Conservation (phyloP, 2,888 invertebrate species). For the Pelosia muscerda region DNA sequence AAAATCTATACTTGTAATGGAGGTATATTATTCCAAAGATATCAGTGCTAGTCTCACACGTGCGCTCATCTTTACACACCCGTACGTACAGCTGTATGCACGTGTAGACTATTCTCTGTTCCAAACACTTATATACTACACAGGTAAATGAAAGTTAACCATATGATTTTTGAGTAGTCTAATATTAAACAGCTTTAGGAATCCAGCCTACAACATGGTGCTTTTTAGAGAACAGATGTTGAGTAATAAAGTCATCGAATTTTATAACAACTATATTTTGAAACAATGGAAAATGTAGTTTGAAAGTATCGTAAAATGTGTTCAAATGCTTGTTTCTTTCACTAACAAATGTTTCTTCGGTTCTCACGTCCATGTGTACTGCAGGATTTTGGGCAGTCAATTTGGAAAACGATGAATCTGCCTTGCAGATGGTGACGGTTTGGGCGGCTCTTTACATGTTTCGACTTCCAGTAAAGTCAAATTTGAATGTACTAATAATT, state of each 20-base stretch:
- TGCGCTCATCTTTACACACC: conserved; percentile 56
- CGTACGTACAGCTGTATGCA: conserved; percentile 74
- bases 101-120: conserved; percentile 66
- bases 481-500: conserved; percentile 38
- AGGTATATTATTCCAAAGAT: conserved; percentile 59
- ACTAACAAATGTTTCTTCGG: conserved; percentile 66
- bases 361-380: conserved; percentile 82
- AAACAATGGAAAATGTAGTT: conserved; percentile 13
- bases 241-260: conserved; percentile 55
- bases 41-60: conserved; percentile 66
- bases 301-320: conserved; percentile 60
- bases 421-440: conserved; percentile 74
- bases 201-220: conserved; percentile 30
- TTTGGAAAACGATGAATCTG: conserved; percentile 71
- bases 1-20: conserved; percentile 56
- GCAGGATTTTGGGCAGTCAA: conserved; percentile 79
- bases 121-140: conserved; percentile 47
- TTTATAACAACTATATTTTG: conserved; percentile 27
- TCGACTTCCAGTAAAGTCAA: conserved; percentile 73
- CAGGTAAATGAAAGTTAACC: conserved; percentile 48
- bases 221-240: conserved; percentile 57
- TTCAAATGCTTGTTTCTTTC: conserved; percentile 67
- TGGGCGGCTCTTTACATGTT: conserved; percentile 69
- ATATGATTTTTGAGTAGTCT: neutral
- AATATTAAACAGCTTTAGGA: conserved; percentile 6